Evolutionary conservation across 2,888 invertebrate genomes (phyloP).

Genomic region (Anodontia alba): DNA sequence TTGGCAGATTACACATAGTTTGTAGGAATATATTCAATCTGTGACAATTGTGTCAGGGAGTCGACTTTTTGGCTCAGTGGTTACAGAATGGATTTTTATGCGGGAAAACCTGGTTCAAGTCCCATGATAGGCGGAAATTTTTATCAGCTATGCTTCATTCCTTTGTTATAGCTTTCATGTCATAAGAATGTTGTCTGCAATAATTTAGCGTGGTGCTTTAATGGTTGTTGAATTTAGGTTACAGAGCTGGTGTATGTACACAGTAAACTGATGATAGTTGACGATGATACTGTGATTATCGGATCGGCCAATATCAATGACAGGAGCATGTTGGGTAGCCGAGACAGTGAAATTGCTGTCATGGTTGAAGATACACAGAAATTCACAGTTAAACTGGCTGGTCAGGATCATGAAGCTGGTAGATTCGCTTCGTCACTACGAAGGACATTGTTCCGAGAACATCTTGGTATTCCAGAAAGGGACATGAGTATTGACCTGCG

Average conservation of each 20-base stretch:
- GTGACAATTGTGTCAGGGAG: too few relatives aligned
- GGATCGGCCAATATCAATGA: slow-evolving; percentile 99
- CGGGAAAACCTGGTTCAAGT: too few relatives aligned
- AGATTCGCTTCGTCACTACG: slow-evolving; percentile 94
- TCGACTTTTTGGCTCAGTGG: too few relatives aligned
- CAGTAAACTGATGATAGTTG: slow-evolving; percentile 97
- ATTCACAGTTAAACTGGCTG: slow-evolving; percentile 90
- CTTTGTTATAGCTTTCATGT: too few relatives aligned
- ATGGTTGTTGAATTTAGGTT: too few relatives aligned
- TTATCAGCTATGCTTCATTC: too few relatives aligned
- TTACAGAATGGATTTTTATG: too few relatives aligned
- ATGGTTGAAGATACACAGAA: slow-evolving; percentile 90
- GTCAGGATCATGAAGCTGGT: slow-evolving; percentile 92
- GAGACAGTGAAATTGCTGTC: slow-evolving; percentile 96
- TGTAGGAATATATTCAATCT: too few relatives aligned
- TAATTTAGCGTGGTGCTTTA: too few relatives aligned
- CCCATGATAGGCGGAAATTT: too few relatives aligned
- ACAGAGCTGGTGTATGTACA: slow-evolving; percentile 99
- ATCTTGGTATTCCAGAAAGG: slow-evolving; percentile 90
- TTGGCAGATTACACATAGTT: too few relatives aligned
- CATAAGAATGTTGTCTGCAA: too few relatives aligned
- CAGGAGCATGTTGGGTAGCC: slow-evolving; percentile 95
- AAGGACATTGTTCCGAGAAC: slow-evolving; percentile 94
- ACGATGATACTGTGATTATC: slow-evolving; percentile 96
- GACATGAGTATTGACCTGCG: slow-evolving; percentile 87